These are phyloP conservation scores for Paratilapia polleni DNA, from an alignment of 2,113 vertebrate genomes.

Conservation along the genomic window DNA sequence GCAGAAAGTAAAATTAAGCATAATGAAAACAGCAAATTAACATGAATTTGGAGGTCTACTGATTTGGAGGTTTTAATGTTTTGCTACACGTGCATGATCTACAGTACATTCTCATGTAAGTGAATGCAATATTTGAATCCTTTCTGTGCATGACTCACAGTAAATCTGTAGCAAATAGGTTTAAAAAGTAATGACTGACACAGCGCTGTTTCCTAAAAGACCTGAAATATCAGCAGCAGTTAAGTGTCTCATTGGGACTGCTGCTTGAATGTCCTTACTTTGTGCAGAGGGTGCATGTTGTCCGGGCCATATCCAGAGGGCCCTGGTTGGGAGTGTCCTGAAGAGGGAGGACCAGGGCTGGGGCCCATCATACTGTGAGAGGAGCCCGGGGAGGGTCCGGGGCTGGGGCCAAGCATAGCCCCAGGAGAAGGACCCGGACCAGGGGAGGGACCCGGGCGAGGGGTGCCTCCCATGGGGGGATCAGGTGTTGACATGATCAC, in stretches of 20 bases:
- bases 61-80: background rate
- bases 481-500: constrained; percentile 91
- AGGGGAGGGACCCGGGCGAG: constrained; percentile 88
- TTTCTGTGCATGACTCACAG: background rate
- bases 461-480: constrained; percentile 89
- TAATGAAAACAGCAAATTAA: background rate
- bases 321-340: constrained; percentile 85
- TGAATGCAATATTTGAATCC: background rate
- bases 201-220: background rate
- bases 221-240: background rate
- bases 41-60: background rate
- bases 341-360: constrained; percentile 88
- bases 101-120: background rate
- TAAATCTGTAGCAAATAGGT: background rate
- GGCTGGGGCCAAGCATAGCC: constrained; percentile 89
- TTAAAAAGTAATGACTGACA: background rate
- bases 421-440: constrained; percentile 90
- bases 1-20: background rate
- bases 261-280: constrained; percentile 79
- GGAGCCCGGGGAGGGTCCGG: constrained; percentile 89
- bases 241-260: background rate
- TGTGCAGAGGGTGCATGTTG: constrained; percentile 90
- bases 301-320: constrained; percentile 89
- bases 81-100: background rate
- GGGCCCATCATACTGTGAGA: constrained; percentile 94